Evolutionary conservation across 2,888 invertebrate species (phyloP).

Genomic region (Plagodis dolabraria): DNA sequence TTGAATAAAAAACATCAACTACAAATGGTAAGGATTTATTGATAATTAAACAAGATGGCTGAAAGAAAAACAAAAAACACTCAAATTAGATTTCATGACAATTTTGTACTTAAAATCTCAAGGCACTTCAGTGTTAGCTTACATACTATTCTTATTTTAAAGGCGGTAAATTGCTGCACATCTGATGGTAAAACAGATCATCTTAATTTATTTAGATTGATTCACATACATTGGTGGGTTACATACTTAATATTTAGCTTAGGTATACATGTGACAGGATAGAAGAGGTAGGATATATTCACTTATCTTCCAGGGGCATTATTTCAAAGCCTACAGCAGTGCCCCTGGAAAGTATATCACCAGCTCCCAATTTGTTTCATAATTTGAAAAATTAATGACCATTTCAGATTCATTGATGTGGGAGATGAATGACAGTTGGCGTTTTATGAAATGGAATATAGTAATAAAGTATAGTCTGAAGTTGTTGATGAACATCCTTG

Average conservation of each 20-base stretch:
- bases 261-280: not conserved
- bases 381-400: too few relatives aligned
- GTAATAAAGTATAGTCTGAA: too few relatives aligned
- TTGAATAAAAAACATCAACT: conserved; percentile 15
- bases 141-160: conserved; percentile 1
- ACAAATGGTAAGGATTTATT: conserved; percentile 9
- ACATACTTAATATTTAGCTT: conserved; percentile 4
- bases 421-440: too few relatives aligned
- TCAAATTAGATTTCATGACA: conserved; percentile 8
- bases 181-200: not conserved
- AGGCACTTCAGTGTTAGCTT: conserved; percentile 13
- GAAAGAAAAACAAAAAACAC: not conserved
- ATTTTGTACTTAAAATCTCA: conserved; percentile 21
- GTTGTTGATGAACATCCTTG: too few relatives aligned
- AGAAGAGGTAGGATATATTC: too few relatives aligned
- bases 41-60: conserved; percentile 1
- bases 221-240: conserved; percentile 18
- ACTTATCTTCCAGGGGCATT: too few relatives aligned
- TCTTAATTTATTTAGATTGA: too few relatives aligned
- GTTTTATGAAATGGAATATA: too few relatives aligned
- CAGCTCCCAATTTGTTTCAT: too few relatives aligned
- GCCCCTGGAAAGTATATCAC: too few relatives aligned
- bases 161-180: not conserved
- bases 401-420: too few relatives aligned
- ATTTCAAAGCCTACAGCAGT: too few relatives aligned